These are phyloP conservation scores for Samia ricini DNA, from an alignment of 1,140 invertebrate genomes.

Conservation along the genomic window DNA sequence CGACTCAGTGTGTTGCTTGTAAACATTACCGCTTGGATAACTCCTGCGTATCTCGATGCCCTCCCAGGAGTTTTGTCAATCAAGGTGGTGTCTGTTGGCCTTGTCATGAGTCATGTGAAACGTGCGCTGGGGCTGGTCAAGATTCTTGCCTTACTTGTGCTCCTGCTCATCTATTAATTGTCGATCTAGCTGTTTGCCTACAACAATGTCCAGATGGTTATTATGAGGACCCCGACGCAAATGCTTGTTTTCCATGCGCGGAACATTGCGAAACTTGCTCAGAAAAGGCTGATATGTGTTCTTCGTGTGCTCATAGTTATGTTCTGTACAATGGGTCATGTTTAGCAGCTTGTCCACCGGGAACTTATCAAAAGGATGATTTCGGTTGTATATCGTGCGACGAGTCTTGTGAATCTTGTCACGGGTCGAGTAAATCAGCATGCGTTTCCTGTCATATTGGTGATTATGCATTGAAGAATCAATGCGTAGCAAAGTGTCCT, in stretches of 20 bases:
- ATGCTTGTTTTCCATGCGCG: slow-evolving; percentile 86
- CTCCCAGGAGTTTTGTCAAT: slow-evolving; percentile 87
- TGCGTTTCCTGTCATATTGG: slow-evolving; percentile 87
- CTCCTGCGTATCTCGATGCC: slow-evolving; percentile 87
- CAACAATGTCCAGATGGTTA: slow-evolving; percentile 91
- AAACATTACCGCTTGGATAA: slow-evolving; percentile 88
- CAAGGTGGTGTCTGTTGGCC: slow-evolving; percentile 87
- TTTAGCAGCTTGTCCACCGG: slow-evolving; percentile 86
- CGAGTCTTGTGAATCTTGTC: slow-evolving; percentile 88
- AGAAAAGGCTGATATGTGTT: slow-evolving; percentile 87
- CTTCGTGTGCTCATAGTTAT: slow-evolving; percentile 88
- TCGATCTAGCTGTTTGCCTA: slow-evolving; percentile 87
- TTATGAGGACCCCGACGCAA: slow-evolving; percentile 84
- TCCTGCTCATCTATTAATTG: slow-evolving; percentile 85
- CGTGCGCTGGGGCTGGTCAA: slow-evolving; percentile 88
- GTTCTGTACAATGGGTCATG: slow-evolving; percentile 89
- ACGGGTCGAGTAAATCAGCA: slow-evolving; percentile 84
- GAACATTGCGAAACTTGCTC: slow-evolving; percentile 88
- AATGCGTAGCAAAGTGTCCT: slow-evolving; percentile 82
- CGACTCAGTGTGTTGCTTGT: slow-evolving; percentile 88
- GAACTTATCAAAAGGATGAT: slow-evolving; percentile 89
- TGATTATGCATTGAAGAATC: slow-evolving; percentile 82
- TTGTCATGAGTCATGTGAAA: slow-evolving; percentile 90
- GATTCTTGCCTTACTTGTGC: slow-evolving; percentile 89
- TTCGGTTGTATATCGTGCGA: slow-evolving; percentile 86